Base-by-base conservation (phyloP, 2,888 invertebrate species). In the Erpobdella octoculata region DNA sequence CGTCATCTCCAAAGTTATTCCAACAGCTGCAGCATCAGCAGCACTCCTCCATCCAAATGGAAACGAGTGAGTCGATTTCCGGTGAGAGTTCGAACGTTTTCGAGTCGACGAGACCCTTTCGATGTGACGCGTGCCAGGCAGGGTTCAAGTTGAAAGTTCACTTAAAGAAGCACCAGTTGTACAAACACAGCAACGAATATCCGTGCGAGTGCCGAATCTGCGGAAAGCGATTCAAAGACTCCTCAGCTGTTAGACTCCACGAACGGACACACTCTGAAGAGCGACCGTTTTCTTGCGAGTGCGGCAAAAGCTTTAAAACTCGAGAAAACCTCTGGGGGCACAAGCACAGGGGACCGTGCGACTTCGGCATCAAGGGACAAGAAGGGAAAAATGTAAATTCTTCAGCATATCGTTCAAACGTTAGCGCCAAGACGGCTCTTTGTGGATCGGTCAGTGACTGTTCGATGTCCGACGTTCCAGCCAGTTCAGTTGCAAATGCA, bases 311-410 rank as follows among this genome's bases (percentile, higher is more conserved):
- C 12, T 77, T 77, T 74, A 77, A 77, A 72, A 76, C 77, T 4
- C 31, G 74, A 15, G 77, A 77, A 68, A 77, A 76, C 46, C 75
- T 77, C 25, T 77, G 77, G 77, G 76, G 77, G 18, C 77, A 77
- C 59, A 72, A 73, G n/a, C 74, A 76, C 71, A 65, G 77, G 2
- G 75, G 75, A 9, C 76, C 75, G 31, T 76, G 76, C 59, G 53
- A 53, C 28, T 25, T 9, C 25, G n/a, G n/a, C n/a, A 58, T 58
- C 21, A 65, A 21, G 35, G 21, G 12, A 37, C 12, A 35, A 6
- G n/a, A 62, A 31, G 4, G 31, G 8, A 31, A 15, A 41, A n/a
- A n/a, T 41, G 46, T 12, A 41, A 15, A 15, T 41, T 41, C n/a
- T 41, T 41, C n/a, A 41, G n/a, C n/a, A n/a, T n/a, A n/a, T n/a